These are phyloP conservation scores for Parazoanthus darwini DNA, from an alignment of 92 coral and sea anemone genomes.

Conservation along the genomic window DNA sequence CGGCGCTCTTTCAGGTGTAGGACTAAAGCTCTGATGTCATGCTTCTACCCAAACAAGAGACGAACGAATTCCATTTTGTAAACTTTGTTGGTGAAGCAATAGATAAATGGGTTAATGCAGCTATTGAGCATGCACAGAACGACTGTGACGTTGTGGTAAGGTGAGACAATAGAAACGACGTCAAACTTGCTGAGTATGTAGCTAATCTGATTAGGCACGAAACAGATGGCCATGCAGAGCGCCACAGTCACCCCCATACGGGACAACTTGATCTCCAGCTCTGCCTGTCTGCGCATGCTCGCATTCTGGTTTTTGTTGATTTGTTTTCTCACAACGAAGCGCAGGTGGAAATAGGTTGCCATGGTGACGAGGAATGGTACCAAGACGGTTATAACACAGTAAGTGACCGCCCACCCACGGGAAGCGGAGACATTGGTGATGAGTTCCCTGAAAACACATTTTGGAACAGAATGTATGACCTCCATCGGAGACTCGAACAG, in stretches of 20 bases:
- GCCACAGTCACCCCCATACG: conserved; percentile 33
- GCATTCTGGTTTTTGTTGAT: not conserved
- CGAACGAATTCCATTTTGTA: conserved; percentile 13
- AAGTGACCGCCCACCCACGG: conserved; percentile 29
- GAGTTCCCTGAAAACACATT: conserved; percentile 30
- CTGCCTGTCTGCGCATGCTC: conserved; percentile 10
- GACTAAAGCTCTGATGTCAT: not conserved
- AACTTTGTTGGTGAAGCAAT: conserved; percentile 20
- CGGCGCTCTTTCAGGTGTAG: too few species aligned
- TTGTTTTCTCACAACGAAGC: conserved; percentile 10
- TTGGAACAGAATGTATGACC: not conserved
- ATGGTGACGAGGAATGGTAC: conserved; percentile 34
- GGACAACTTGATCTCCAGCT: conserved; percentile 31
- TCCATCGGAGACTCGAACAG: conserved; percentile 29
- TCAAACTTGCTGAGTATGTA: conserved; percentile 18
- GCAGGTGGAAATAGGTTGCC: conserved; percentile 43
- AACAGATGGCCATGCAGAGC: conserved; percentile 32
- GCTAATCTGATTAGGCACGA: conserved; percentile 23
- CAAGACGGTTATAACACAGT: conserved; percentile 14
- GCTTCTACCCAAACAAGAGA: not conserved
- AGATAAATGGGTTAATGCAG: conserved; percentile 34
- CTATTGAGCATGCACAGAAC: conserved; percentile 32
- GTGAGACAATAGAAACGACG: not conserved
- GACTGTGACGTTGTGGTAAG: conserved; percentile 14
- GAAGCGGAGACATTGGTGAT: conserved; percentile 27